Percentiles rank a stretch among this genome's conserved stretches.
Evolutionary conservation across 2,888 invertebrate species (phyloP).

Genomic region (Callyntrura sp.): DNA sequence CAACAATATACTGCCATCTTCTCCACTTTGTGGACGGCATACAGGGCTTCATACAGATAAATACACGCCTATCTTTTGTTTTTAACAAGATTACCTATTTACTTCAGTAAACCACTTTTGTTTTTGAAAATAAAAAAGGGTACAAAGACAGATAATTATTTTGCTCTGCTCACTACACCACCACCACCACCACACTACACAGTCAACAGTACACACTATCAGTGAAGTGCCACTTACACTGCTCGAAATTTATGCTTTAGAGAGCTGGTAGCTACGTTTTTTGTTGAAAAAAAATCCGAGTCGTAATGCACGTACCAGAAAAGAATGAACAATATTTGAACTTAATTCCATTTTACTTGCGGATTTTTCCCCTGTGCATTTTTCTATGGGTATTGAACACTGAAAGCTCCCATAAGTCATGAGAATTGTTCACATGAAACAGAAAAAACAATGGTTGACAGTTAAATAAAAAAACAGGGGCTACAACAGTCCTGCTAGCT

Average conservation of each 20-base stretch:
- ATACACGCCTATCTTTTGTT: slow-evolving; percentile 54
- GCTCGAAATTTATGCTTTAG: not conserved
- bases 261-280: not conserved
- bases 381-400: slow-evolving; percentile 63
- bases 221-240: slow-evolving; percentile 38
- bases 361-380: slow-evolving; percentile 48
- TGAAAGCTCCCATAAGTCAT: slow-evolving; percentile 71
- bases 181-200: not conserved
- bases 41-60: not conserved
- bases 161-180: not conserved
- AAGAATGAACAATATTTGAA: slow-evolving; percentile 13
- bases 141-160: slow-evolving; percentile 13
- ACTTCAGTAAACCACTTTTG: slow-evolving; percentile 9
- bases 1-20: slow-evolving; percentile 32
- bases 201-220: slow-evolving; percentile 37
- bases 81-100: slow-evolving; percentile 16
- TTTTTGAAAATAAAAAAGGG: slow-evolving; percentile 15
- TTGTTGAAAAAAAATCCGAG: slow-evolving; percentile 55
- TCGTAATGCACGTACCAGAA: slow-evolving; percentile 14
- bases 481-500: no score
- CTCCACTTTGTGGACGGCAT: slow-evolving; percentile 23
- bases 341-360: slow-evolving; percentile 8
- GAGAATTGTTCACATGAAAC: slow-evolving; percentile 75
- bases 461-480: slow-evolving; percentile 37
- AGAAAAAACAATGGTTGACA: slow-evolving; percentile 49